Evolutionary conservation across 2,888 invertebrate species (phyloP), one percentile per base, ranked within the genome.

Genomic region (Slavum lentiscoides): DNA sequence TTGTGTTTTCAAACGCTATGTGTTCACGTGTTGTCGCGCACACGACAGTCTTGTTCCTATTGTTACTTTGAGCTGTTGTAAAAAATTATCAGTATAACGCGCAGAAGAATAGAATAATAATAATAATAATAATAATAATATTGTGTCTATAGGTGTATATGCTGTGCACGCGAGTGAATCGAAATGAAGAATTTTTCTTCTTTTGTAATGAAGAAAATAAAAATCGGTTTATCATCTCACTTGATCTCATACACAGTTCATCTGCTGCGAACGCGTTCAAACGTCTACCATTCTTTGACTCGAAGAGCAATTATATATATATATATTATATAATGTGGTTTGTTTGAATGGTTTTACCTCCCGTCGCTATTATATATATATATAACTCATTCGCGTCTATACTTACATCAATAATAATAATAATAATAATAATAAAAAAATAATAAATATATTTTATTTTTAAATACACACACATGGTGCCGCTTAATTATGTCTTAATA

Each of bases 41-140:
- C 39, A 59, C 59, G 59, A 68, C 68, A 68, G 68, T 76, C 67
- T 67, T 30, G 30, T 43, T 68, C 43, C 75, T 68, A 68, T 76
- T 68, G 67, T 76, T 68, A 76, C 59, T 68, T 59, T 19, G 21
- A 59, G 59, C 39, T 68, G 75, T 76, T 67, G 2, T 30, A 59
- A 49, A 73, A 73, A 61, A 61, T 43, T 43, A 72, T 43, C 61
- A 23, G 39, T 72, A 59, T 15, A 30, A 23, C 15, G 39, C 39
- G 2, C 8, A 37, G 19, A 64, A 30, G 1, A 37, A 37, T 37
- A 58, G 13, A 58, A 70, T 37, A 37, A 58, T 6, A 19, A 30
- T 30, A 30, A 30, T 30, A 30, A 30, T 30, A 30, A 30, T 30
- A 30, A 30, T 30, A 30, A 30, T 30, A 30, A 19, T 9, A 23